These are phyloP conservation scores for Stenolophus ochropezus DNA, from an alignment of 2,888 invertebrate genomes.

Conservation along the genomic window DNA sequence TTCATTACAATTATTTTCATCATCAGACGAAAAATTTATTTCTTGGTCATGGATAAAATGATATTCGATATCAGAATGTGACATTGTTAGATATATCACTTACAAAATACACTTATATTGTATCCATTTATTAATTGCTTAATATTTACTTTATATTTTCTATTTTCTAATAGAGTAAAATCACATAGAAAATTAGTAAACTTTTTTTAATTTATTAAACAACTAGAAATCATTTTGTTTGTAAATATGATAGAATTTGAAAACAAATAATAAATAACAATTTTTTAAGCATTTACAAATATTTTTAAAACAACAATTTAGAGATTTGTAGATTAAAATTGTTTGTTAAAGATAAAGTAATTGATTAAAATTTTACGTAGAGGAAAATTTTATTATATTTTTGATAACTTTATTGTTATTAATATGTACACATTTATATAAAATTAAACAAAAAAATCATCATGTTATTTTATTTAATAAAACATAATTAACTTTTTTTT, in stretches of 20 bases:
- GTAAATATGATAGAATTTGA: neutral
- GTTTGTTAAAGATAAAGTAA: neutral
- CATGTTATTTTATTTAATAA: no score
- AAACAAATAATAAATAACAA: neutral
- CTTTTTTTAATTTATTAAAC: neutral
- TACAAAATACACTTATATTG: neutral
- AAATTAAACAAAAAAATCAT: no score
- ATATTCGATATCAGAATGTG: neutral
- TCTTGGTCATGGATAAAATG: neutral
- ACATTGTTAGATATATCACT: neutral
- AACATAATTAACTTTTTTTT: no score
- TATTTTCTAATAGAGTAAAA: neutral
- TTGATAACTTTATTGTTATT: no score
- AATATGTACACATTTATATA: no score
- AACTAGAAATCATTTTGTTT: neutral
- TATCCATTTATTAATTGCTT: neutral
- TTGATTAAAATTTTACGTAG: neutral
- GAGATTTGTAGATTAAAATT: neutral
- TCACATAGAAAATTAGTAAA: neutral
- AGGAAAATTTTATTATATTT: neutral
- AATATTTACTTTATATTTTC: neutral
- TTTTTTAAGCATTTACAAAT: neutral
- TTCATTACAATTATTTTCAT: constrained; percentile 8
- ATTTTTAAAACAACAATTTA: neutral
- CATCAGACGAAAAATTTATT: neutral